Base-by-base conservation (phyloP, 2,888 invertebrate genomes). In the Podabrus alpinus region DNA sequence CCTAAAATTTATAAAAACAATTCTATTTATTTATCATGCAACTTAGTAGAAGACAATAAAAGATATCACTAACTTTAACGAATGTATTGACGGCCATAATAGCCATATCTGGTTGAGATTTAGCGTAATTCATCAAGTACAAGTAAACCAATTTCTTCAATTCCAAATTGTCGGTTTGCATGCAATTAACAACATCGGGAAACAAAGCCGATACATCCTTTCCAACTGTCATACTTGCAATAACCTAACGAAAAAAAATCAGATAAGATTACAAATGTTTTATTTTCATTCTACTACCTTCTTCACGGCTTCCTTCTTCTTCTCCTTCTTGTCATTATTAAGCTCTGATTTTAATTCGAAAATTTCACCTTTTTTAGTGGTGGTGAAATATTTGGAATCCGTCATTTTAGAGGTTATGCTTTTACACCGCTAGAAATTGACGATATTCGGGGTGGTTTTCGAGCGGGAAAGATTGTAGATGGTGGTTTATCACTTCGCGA, bases 1-100 rank as follows among this genome's bases (percentile, higher is more conserved):
- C 99, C 97, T 97, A 78, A 78, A 72, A 69, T 74, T 73, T 75
- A 13, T 19, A 15, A 15, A 19, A 45, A 71, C 2, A 21, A 68
- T 19, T 9, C 3, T 17, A n/a, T n/a, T n/a, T n/a, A n/a, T n/a
- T n/a, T n/a, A n/a, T n/a, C n/a, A n/a, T n/a, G n/a, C n/a, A n/a
- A n/a, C n/a, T n/a, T n/a, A n/a, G n/a, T n/a, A n/a, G n/a, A n/a
- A n/a, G n/a, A n/a, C n/a, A n/a, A n/a, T 59, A 21, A 21, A 25
- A 69, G 25, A 11, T 45, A 66, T 17, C 17, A 83, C 89, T 86
- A 90, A 97, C 97, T 94, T 98, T 99, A 80, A 99, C 99, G 89
- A 99, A 99, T 9, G 99, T 99, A 89, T 99, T 99, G 74, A 99
- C 99, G 11, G 99, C 99, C 98, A 99, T 98, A 77, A 99, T 99